Evolutionary conservation across 2,113 vertebrate species (phyloP), one percentile per base, ranked within the genome.

Genomic region (Pluvianellus socialis): DNA sequence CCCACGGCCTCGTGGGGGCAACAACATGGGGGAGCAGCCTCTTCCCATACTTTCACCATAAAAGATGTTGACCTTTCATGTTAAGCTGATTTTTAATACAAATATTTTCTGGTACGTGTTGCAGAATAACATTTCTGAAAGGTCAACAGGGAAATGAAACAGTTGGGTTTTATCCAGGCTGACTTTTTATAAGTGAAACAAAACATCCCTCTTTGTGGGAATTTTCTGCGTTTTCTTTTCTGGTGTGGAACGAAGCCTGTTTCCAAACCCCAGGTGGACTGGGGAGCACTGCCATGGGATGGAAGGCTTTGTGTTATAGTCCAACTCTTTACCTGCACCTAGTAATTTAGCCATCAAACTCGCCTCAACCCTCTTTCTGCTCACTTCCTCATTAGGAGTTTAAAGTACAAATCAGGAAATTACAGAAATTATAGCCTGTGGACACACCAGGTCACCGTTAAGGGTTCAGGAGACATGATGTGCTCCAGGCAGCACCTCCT

Each of bases 1-100:
- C 53, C 24, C 18, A 27, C 0, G 2, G n/a, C 30, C 10, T 42
- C 5, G 1, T 7, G 2, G 1, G 16, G 45, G 38, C 42, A 40
- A n/a, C 22, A 7, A 22, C 2, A 6, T 4, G 1, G 8, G 15
- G 14, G 11, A 53, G 22, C 26, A 65, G 32, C 75, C n/a, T 24
- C 45, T 59, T 45, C 45, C 33, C 1, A 2, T 2, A 2, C 23
- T 66, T 38, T 61, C 40, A 16, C 44, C 33, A 1, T 12, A 53
- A 30, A 45, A 22, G 7, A 32, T 27, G 32, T 42, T 62, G 61
- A 40, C 53, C 47, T 86, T 49, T 32, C 21, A 4, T 2, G 53
- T 62, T 55, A 49, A 73, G 19, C 19, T 40, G 4, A 3, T 21
- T 66, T 47, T 59, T 18, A 52, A 59, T 40, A 47, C 33, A 45